phyloP scores from a whole-genome alignment of 1,140 invertebrate genomes.

The Capitella teleta region DNA sequence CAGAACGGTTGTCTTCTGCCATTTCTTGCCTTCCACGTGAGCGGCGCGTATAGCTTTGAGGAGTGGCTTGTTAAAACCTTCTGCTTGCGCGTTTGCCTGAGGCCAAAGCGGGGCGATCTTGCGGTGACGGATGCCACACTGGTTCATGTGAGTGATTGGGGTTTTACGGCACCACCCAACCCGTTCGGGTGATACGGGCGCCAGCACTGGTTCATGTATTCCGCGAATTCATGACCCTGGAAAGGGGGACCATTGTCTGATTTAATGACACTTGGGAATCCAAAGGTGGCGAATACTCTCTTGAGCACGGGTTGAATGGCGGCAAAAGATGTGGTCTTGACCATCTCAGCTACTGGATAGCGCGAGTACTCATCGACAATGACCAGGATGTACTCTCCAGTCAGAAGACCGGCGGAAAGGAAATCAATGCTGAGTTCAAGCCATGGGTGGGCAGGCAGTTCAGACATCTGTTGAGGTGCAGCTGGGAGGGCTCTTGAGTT shows the following conservation, averaged over 20 bases:
- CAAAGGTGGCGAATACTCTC: conserved; percentile 13
- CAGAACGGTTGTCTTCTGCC: background rate
- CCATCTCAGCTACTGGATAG: conserved; percentile 16
- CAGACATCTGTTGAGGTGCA: conserved; percentile 18
- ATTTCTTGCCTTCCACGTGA: background rate
- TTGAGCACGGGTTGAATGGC: conserved; percentile 11
- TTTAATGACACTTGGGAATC: conserved; percentile 14
- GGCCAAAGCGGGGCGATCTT: conserved; percentile 4
- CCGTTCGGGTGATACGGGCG: no score
- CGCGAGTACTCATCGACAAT: conserved; percentile 19
- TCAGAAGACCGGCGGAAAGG: conserved; percentile 23
- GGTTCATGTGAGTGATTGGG: no score
- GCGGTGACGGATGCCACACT: conserved; percentile 1
- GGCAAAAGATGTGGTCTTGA: conserved; percentile 13
- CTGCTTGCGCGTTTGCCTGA: conserved; percentile 2
- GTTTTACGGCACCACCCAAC: no score
- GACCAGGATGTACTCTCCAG: conserved; percentile 15
- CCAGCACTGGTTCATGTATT: conserved; percentile 12
- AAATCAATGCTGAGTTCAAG: conserved; percentile 22
- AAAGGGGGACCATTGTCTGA: conserved; percentile 21
- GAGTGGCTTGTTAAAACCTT: conserved; percentile 1
- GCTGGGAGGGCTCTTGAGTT: conserved; percentile 9
- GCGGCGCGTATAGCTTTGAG: background rate
- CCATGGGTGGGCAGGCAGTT: conserved; percentile 17
- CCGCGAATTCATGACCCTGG: conserved; percentile 12